These are phyloP conservation scores for Drosophila ambigua DNA, from an alignment of 1,140 invertebrate genomes.

Conservation along the genomic window DNA sequence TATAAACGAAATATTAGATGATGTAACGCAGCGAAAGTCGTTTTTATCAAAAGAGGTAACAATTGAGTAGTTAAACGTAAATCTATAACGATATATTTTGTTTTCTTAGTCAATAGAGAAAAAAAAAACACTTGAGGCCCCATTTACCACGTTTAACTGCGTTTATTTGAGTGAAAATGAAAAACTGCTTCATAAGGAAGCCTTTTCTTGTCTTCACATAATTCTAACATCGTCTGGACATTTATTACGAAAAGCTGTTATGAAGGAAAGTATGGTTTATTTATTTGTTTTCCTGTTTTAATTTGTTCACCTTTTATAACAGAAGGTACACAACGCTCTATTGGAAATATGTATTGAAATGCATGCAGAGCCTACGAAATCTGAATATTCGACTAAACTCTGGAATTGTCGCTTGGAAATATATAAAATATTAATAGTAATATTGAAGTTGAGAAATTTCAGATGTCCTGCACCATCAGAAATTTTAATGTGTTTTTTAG, in stretches of 20 bases:
- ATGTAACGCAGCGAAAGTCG: slow-evolving; percentile 11
- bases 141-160: background rate
- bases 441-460: slow-evolving; percentile 34
- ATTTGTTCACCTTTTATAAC: background rate
- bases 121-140: background rate
- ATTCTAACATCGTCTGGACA: slow-evolving; percentile 41
- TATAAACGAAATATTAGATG: slow-evolving; percentile 36
- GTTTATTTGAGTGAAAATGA: background rate
- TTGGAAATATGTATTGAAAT: slow-evolving; percentile 43
- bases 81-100: background rate
- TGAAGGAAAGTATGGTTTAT: slow-evolving; percentile 37
- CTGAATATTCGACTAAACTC: background rate
- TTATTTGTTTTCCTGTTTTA: background rate
- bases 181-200: slow-evolving; percentile 13
- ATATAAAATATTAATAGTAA: slow-evolving; percentile 21
- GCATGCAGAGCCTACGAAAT: slow-evolving; percentile 4
- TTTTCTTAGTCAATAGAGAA: background rate
- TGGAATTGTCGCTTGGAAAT: slow-evolving; percentile 29
- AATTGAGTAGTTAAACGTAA: background rate
- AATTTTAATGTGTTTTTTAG: slow-evolving; percentile 38
- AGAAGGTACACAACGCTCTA: slow-evolving; percentile 37
- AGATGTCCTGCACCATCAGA: slow-evolving; percentile 20
- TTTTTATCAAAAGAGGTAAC: slow-evolving; percentile 24
- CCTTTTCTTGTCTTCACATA: slow-evolving; percentile 32
- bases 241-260: slow-evolving; percentile 22